Evolutionary conservation across 2,888 invertebrate genomes (phyloP), one percentile per base, ranked within the genome.

Genomic region (Linnaemya tessellans): DNA sequence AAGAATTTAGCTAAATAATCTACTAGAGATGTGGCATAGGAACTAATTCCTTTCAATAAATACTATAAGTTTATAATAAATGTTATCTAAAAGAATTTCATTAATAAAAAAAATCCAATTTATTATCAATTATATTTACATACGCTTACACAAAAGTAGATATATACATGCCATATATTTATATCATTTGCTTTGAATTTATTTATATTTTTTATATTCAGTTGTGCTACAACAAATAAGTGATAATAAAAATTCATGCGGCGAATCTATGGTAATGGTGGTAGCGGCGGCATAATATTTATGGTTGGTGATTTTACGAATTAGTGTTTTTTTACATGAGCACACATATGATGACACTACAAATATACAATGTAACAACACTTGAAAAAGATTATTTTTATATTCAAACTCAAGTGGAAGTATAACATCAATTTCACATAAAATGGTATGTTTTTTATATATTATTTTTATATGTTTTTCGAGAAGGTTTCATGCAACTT

Each of bases 171-270:
- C n/a, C n/a, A 54, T 22, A 25, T 8, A 56, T 56, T 25, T 56
- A 56, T 13, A 10, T 20, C 38, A 5, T 46, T 46, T 15, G n/a
- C 4, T 20, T 51, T 20, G 7, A 49, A 18, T 46, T 15, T 43
- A 51, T 1, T 10, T 18, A 10, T 9, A 54, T 54, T 22, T 25
- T 25, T 8, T 25, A 15, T 58, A 43, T 46, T n/a, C 41, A 46
- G 43, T 82, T 20, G 25, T 54, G 49, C 2, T 22, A 51, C 56
- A 83, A 43, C 35, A 74, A 64, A 38, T 25, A 30, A 58, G 41
- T 80, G 30, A 70, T 64, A 75, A 75, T 58, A 68, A 64, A 43
- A 62, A 65, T 70, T 80, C 49, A 80, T 51, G 54, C 75, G 68
- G 46, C 38, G 75, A 49, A 70, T 70, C 51, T 18, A 54, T 46